Conservation (phyloP, 2,113 vertebrate species). For the Columbina picui region DNA sequence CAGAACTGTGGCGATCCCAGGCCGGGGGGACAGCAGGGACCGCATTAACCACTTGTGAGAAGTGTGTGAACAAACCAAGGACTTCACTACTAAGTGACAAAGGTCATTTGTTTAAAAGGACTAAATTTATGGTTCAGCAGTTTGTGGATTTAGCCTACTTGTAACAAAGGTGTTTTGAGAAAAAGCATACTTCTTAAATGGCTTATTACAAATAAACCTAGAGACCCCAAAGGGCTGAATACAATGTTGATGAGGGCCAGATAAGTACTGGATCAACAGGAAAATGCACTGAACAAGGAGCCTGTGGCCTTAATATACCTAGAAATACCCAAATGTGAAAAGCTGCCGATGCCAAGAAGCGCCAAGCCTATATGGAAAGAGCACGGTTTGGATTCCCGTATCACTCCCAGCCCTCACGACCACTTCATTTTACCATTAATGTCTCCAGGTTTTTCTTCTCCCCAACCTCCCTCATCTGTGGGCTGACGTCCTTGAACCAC, state of each 20-base stretch:
- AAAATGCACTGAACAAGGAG: not conserved
- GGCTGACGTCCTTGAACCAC: not conserved
- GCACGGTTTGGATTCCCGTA: not conserved
- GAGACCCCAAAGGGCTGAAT: not conserved
- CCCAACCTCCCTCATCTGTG: not conserved
- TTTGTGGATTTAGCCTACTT: constrained; percentile 32
- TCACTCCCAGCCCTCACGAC: fast-evolving
- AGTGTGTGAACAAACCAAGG: not conserved
- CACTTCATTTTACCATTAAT: no score
- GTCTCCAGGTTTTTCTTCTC: not conserved
- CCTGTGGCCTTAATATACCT: not conserved
- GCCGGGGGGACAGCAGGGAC: not conserved
- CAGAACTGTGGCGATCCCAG: fast-evolving
- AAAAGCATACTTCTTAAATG: constrained; percentile 10
- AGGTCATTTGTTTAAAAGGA: constrained; percentile 51
- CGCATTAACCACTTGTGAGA: not conserved
- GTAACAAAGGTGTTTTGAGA: constrained; percentile 58
- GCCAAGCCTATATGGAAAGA: fast-evolving
- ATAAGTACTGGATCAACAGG: not conserved
- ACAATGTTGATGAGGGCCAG: not conserved
- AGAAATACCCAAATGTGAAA: not conserved
- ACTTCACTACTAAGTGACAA: constrained; percentile 33
- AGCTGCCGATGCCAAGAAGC: not conserved
- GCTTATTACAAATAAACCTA: constrained; percentile 33
- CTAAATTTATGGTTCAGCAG: constrained; percentile 37